These are phyloP conservation scores for Lasioglossum marginatum DNA, from an alignment of 2,888 invertebrate species.

Conservation along the genomic window DNA sequence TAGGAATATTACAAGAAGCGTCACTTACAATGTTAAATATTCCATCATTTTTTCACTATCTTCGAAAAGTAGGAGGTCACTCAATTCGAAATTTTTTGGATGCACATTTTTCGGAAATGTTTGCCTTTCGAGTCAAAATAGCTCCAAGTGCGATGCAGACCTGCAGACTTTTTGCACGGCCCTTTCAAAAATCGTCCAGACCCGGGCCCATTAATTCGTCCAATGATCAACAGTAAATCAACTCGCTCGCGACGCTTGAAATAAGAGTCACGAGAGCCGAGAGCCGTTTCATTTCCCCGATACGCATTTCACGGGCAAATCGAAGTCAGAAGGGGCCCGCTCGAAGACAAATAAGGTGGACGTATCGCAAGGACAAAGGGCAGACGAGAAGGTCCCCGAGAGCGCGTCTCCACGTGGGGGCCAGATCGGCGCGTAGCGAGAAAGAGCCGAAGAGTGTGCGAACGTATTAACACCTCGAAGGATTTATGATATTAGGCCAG, in stretches of 20 bases:
- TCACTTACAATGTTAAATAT: not conserved
- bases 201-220: not conserved
- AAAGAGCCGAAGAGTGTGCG: conserved; percentile 77
- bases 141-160: not conserved
- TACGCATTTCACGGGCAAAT: conserved; percentile 12
- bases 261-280: not conserved
- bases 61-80: not conserved
- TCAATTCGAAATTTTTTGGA: not conserved
- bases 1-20: not conserved
- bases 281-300: not conserved
- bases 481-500: conserved; percentile 81
- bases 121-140: not conserved
- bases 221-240: not conserved
- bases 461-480: conserved; percentile 83
- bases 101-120: too few species aligned
- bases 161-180: not conserved
- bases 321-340: conserved; percentile 13
- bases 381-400: conserved; percentile 49
- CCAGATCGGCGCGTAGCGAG: conserved; percentile 60
- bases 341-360: conserved; percentile 56
- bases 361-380: conserved; percentile 62
- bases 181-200: not conserved
- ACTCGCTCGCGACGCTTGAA: not conserved
- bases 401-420: conserved; percentile 63
- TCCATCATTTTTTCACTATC: not conserved